Base-by-base conservation (phyloP, 2,797 vertebrate species). In the Cyprinella venusta region DNA sequence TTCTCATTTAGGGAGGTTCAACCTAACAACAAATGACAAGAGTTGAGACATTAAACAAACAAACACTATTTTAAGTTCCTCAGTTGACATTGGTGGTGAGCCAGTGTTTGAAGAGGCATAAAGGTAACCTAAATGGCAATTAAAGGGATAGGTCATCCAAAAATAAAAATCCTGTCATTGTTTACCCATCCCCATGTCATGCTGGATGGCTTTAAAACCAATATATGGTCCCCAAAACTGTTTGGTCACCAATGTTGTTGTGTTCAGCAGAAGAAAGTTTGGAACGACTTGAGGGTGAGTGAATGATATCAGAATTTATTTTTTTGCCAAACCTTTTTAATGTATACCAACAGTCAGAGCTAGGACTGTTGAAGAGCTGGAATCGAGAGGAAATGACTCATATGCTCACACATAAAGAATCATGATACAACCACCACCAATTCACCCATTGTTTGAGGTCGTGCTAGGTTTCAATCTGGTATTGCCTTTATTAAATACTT, bases 401-500 rank as follows among this genome's bases (percentile, higher is more conserved):
- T 45, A 40, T 79, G 83, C n/a, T 68, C 36, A 69, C 16, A 68
- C 18, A 63, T 6, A 48, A 59, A 59, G 9, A 59, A 48, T 38
- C 56, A 80, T 70, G 26, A 48, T 21, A 67, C 9, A 78, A 26
- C 65, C 33, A 76, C 16, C 18, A 63, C 45, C 42, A n/a, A 72
- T 56, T 19, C 15, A 50, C 19, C 61, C n/a, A 36, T 26, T 24
- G 59, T 59, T 50, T 36, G 52, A 74, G 67, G 33, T 30, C 50
- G 40, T 54, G 16, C 26, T 75, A 40, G 48, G 36, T 72, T 83
- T 83, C 52, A 86, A 87, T 84, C 81, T 87, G 79, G 64, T 89
- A 89, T 91, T 88, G 91, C 90, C 91, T 96, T 95, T 95, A 95
- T 95, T 95, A 93, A 94, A 94, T 93, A 94, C 92, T 92, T 89